These are phyloP conservation scores for Globodera rostochiensis DNA, from an alignment of 1,140 invertebrate genomes.

Conservation along the genomic window DNA sequence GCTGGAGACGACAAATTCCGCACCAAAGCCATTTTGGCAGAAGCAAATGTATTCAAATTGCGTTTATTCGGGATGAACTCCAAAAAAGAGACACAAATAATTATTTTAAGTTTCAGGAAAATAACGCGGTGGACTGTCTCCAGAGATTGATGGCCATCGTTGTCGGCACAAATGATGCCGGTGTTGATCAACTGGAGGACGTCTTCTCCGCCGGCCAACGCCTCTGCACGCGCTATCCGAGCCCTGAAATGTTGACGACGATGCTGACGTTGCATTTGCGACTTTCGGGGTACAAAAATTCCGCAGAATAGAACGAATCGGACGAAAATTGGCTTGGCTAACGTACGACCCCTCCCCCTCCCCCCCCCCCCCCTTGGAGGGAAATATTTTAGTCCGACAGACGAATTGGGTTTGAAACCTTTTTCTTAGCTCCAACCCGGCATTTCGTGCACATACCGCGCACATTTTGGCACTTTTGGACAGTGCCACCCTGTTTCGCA, in stretches of 20 bases:
- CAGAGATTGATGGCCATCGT: neutral
- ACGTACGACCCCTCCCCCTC: no score
- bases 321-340: neutral
- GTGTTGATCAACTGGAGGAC: neutral
- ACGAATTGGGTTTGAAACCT: no score
- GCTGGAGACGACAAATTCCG: neutral
- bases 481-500: conserved; percentile 13
- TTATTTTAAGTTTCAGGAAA: conserved; percentile 2
- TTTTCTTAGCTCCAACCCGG: conserved; percentile 14
- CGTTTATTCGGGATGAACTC: no score
- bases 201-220: conserved; percentile 13
- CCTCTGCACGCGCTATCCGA: conserved; percentile 25
- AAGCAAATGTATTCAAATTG: neutral
- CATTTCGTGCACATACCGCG: conserved; percentile 1
- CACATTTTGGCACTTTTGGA: conserved; percentile 16
- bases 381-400: no score
- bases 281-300: conserved; percentile 2
- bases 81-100: no score
- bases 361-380: no score
- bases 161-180: neutral
- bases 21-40: conserved; percentile 16
- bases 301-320: neutral
- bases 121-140: conserved; percentile 16
- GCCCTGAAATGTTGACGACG: conserved; percentile 17
- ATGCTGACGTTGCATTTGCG: conserved; percentile 17